Base-by-base conservation (phyloP, 2,797 vertebrate species). In the Tiaroga cobitis region DNA sequence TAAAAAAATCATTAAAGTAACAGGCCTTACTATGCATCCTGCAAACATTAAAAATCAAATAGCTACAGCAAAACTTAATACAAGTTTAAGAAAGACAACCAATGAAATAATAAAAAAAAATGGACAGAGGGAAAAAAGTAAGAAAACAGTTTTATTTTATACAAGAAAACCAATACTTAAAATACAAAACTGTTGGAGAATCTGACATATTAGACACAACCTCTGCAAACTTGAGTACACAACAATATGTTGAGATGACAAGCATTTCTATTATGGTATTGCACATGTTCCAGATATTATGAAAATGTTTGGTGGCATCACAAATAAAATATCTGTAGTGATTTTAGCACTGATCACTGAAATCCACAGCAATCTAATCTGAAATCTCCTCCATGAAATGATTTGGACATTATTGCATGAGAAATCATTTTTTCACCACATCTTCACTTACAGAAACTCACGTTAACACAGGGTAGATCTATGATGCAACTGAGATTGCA, bases 361-460 rank as follows among this genome's bases (percentile, higher is more conserved):
- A 77, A 85, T 10, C 29, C 19, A 56, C 41, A 73, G 68, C 54
- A 4, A 61, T 59, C 67, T 13, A 72, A 54, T 34, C 7, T 78
- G 81, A 63, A 78, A 78, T 63, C 63, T 67, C 63, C 59, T 73
- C 70, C 24, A 41, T 79, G 26, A 87, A 82, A 86, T 80, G 16
- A 78, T 76, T 51, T 75, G 61, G 72, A 75, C 74, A 72, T 86
- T 85, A 85, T 81, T 82, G 51, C 82, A 63, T 51, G 63, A 69
- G n/a, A 77, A 54, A 63, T 77, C 24, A 19, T 19, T 65, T 56
- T 54, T 83, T 46, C 9, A 75, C 72, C 56, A 84, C 49, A 61
- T 76, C 29, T 67, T 63, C 68, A 84, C 76, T 79, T n/a, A 72
- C 39, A 84, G 51, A 37, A 68, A 54, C 56, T 78, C 46, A 67